These are phyloP conservation scores for Parapsyche elsis DNA, from an alignment of 1,140 invertebrate genomes.

Conservation along the genomic window DNA sequence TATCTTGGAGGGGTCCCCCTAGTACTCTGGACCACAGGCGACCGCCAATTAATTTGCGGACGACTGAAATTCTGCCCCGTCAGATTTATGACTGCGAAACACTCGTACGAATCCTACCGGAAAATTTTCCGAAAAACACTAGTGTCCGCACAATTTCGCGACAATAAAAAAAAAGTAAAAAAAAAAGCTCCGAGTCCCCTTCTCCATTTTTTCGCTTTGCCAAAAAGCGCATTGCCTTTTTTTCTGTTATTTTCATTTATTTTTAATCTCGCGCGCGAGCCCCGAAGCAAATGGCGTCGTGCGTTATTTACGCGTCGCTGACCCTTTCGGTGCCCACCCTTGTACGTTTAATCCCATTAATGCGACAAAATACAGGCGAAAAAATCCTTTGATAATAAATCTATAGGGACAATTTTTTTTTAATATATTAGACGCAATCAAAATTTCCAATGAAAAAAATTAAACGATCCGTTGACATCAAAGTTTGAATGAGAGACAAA, in stretches of 20 bases:
- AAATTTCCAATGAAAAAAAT: neutral
- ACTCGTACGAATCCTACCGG: neutral
- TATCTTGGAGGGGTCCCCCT: neutral
- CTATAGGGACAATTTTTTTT: neutral
- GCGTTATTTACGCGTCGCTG: constrained; percentile 35
- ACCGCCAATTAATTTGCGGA: constrained; percentile 24
- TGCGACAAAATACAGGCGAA: neutral
- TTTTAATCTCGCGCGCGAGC: constrained; percentile 28
- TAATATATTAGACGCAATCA: neutral
- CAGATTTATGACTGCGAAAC: constrained; percentile 31
- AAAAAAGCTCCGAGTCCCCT: neutral
- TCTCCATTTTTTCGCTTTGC: neutral
- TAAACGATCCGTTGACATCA: neutral
- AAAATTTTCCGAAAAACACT: constrained; percentile 20
- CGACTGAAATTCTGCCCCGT: constrained; percentile 3
- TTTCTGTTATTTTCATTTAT: constrained; percentile 28
- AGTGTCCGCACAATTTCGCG: constrained; percentile 22
- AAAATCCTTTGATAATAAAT: constrained; percentile 31
- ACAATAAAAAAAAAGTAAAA: neutral
- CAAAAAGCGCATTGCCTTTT: neutral
- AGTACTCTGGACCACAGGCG: neutral
- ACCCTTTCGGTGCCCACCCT: constrained; percentile 4
- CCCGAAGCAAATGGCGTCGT: constrained; percentile 17
- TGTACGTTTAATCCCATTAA: constrained; percentile 40
- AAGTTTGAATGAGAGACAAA: too few species aligned